Evolutionary conservation across 2,888 invertebrate species (phyloP).

Genomic region (Tiphia femorata): DNA sequence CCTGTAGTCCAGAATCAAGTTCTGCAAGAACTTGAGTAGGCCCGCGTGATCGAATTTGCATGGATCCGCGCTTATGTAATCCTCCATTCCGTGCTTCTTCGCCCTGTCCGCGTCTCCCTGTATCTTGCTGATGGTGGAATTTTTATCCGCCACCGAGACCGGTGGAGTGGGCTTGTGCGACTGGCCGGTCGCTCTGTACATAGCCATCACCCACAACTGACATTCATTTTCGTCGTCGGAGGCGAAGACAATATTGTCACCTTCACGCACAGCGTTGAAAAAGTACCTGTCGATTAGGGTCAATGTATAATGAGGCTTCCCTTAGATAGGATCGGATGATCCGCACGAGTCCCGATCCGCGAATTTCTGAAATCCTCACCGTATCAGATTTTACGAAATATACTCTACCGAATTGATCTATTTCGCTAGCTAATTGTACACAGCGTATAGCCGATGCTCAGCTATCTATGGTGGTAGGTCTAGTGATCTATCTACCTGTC

Average conservation of each 20-base stretch:
- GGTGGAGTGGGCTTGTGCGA: slow-evolving; percentile 99
- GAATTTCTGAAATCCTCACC: no score
- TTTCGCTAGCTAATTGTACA: no score
- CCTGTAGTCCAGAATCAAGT: slow-evolving; percentile 93
- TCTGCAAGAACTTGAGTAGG: slow-evolving; percentile 92
- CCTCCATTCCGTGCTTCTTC: slow-evolving; percentile 99
- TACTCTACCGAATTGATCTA: no score
- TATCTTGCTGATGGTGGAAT: slow-evolving; percentile 86
- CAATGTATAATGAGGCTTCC: slow-evolving; percentile 10
- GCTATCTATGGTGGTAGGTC: no score
- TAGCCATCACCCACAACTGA: slow-evolving; percentile 98
- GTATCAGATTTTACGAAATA: no score
- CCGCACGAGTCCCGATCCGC: no score
- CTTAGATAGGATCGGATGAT: no score
- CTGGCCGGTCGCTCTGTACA: slow-evolving; percentile 99
- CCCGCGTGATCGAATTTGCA: slow-evolving; percentile 96
- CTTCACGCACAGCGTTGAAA: slow-evolving; percentile 98
- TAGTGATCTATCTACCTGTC: no score
- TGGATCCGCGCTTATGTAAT: slow-evolving; percentile 99
- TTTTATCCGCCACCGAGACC: slow-evolving; percentile 85
- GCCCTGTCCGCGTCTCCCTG: slow-evolving; percentile 97
- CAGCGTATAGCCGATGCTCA: no score
- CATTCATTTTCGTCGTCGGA: slow-evolving; percentile 98
- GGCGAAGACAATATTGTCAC: slow-evolving; percentile 96
- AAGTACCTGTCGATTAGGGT: slow-evolving; percentile 77